phyloP scores from a whole-genome alignment of 1,140 invertebrate species.

The Conus betulinus region DNA sequence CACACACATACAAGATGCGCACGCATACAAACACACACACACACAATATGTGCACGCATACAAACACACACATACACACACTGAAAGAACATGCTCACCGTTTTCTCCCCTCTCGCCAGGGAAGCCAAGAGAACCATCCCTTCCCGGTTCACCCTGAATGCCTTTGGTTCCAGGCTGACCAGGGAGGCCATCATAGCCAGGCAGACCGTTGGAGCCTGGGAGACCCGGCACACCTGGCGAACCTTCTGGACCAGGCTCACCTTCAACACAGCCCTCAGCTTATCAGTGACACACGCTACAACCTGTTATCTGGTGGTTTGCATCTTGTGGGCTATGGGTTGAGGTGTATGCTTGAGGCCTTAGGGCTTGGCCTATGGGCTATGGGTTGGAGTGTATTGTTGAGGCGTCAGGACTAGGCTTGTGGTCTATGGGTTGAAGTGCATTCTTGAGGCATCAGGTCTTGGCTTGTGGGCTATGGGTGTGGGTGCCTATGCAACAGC shows the following conservation, averaged over 20 bases:
- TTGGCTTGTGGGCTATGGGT: no score
- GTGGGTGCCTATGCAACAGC: no score
- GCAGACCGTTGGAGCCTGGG: background rate
- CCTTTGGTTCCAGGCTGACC: background rate
- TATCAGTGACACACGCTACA: no score
- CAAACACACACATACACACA: background rate
- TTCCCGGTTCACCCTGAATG: background rate
- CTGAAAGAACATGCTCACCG: background rate
- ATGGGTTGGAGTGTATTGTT: no score
- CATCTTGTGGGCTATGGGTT: no score
- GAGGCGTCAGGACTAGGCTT: no score
- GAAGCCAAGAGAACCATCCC: background rate
- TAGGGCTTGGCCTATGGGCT: no score
- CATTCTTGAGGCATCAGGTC: no score
- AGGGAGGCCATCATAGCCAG: background rate
- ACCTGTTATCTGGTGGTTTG: no score
- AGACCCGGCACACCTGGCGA: constrained; percentile 1
- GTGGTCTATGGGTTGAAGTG: no score
- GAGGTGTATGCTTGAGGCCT: no score
- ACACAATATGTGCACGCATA: no score
- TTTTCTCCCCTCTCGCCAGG: background rate
- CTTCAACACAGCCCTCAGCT: background rate
- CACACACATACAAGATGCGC: background rate
- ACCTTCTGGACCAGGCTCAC: background rate
- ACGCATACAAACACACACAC: background rate